A percentile compares a stretch with the other conserved stretches of the same genome.
phyloP scores from a whole-genome alignment of 37 sponge, comb jelly and placozoan genomes.

The Corticium candelabrum region DNA sequence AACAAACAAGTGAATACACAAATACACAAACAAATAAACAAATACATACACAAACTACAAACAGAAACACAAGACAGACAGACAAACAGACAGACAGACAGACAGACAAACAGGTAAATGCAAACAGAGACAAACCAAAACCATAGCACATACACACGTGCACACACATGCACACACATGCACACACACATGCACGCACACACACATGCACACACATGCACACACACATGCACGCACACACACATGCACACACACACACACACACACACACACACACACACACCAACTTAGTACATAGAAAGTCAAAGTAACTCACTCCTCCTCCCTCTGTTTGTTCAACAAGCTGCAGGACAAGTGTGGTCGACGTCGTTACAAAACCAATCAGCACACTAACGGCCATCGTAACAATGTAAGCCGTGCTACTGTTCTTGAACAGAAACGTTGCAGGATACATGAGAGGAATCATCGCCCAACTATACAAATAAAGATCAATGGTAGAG shows the following conservation, averaged over 20 bases:
- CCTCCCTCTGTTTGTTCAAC: background rate
- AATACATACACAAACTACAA: background rate
- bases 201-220: background rate
- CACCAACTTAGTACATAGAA: no score
- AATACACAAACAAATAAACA: background rate
- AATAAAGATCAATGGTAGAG: no score
- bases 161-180: background rate
- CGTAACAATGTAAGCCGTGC: constrained; percentile 67
- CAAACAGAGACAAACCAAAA: background rate
- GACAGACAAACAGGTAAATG: background rate
- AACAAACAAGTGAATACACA: background rate
- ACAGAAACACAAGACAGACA: background rate
- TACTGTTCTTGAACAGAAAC: constrained; percentile 58
- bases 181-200: background rate
- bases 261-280: no score
- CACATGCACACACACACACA: background rate
- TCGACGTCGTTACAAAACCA: constrained; percentile 28
- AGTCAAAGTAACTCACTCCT: no score
- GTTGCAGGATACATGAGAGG: constrained; percentile 83
- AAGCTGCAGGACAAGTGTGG: background rate
- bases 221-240: background rate
- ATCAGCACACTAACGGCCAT: constrained; percentile 67
- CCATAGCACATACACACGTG: background rate
- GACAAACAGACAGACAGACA: background rate
- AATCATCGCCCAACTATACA: constrained; percentile 55